Base-by-base conservation (phyloP, 2,113 vertebrate species). In the Nothoprocta pentlandii region DNA sequence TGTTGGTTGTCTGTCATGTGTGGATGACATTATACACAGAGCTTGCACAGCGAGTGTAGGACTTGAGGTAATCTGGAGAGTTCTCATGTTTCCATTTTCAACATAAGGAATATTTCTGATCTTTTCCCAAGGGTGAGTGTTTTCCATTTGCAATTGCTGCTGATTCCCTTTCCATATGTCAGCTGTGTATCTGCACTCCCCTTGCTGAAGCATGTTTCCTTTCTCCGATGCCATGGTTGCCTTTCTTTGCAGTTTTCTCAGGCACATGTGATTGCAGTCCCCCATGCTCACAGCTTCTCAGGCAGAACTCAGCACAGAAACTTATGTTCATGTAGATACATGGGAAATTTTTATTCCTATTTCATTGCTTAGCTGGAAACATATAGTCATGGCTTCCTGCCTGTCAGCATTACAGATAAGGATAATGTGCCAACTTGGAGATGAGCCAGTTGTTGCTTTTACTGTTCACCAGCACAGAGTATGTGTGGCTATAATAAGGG, bases 331-430 rank as follows among this genome's bases (percentile, higher is more conserved):
- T 6, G 5, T 6, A 84, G 54, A 9, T 5, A 63, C 66, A 44
- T 12, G 20, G 1, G 10, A 41, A 16, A 11, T 19, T 44, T 68
- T 56, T 53, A 41, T 76, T 90, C 39, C 36, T 39, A 8, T 13
- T 61, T 67, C 39, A 39, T 58, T 69, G 25, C 79, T 70, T 39
- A 26, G 75, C 91, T 95, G 86, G 63, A 74, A 95, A 88, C 30
- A 36, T 2, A 20, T 0, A 66, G 79, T 32, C 22, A 36, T 14
- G 9, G 32, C 51, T 92, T 64, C 67, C 85, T 80, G 71, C 30
- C 46, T 61, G 36, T 9, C 17, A 23, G 22, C 25, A 59, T 46
- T 30, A 7, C 11, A 17, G 63, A 23, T 22, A 62, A 47, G 10
- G 22, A n/a, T 20, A 41, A n/a, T 20, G 49, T 47, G 51, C 34